Base-by-base conservation (phyloP, 1,140 invertebrate genomes). In the Berghia stephanieae region DNA sequence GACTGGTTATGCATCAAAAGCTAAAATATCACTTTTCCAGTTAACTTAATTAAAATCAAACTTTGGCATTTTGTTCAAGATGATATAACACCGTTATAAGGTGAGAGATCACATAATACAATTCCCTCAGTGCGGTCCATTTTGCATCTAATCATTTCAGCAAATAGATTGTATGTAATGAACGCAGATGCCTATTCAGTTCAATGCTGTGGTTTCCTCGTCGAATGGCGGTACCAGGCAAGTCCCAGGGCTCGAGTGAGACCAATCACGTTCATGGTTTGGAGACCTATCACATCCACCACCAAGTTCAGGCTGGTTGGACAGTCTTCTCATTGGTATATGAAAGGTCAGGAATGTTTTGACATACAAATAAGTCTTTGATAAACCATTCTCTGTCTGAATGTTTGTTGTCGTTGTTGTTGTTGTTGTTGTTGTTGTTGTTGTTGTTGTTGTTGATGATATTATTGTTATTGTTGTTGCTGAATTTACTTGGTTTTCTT, bases 211-310 rank as follows among this genome's bases (percentile, higher is more conserved):
- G 68, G 68, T 13, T 16, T 27, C 42, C n/a, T 70, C n/a, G n/a
- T 70, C 18, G 40, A 42, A 8, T 70, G 68, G 68, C 36, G 46
- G 68, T 70, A 44, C 43, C 68, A 70, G 24, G 68, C 68, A 2
- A 70, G 68, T 31, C 2, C 18, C 1, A 40, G 68, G 5, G 68
- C 44, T 43, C 68, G 46, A 13, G n/a, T 70, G 34, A 40, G 68
- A 70, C 68, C 68, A 44, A 70, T 70, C 16, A 70, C 1, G 3
- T 70, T 70, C 31, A 21, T 27, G 16, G 8, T 70, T 2, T 70
- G 68, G 68, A 40, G 68, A 24, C 68, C 68, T 21, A 13, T 70
- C 2, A 24, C 31, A 38, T 38, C 63, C 18, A 40, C 63, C 24
- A 40, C 34, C 24, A 40, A 2, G 3, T 67, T 67, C 63, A 67